Evolutionary conservation across 2,113 vertebrate genomes (phyloP).

Genomic region (Brienomyrus longianalis): DNA sequence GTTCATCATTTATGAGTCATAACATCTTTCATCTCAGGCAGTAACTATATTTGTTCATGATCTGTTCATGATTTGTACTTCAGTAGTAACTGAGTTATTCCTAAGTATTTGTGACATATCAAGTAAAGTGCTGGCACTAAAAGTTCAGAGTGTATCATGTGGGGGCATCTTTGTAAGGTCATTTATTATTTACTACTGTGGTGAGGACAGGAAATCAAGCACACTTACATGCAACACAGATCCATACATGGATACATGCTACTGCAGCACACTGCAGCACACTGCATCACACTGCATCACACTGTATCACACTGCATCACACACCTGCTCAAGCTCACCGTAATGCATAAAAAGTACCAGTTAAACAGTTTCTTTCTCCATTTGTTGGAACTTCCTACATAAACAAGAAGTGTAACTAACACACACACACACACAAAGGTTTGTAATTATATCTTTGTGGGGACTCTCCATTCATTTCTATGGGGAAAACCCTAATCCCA

Average conservation of each 20-base stretch:
- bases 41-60: background rate
- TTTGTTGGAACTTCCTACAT: background rate
- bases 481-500: too few relatives aligned
- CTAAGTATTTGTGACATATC: background rate
- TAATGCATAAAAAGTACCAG: background rate
- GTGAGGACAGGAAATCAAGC: background rate
- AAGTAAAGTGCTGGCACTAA: background rate
- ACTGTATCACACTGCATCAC: background rate
- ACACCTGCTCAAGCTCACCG: background rate
- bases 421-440: constrained; percentile 19
- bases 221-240: background rate
- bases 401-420: background rate
- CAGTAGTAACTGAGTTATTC: background rate
- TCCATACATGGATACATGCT: background rate
- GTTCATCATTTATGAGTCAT: background rate
- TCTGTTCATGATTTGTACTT: background rate
- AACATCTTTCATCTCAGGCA: background rate
- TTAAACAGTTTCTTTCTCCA: background rate
- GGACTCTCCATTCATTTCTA: too few relatives aligned
- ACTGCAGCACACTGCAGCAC: background rate
- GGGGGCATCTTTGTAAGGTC: background rate
- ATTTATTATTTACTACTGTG: background rate
- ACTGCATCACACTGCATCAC: background rate
- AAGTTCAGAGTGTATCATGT: background rate
- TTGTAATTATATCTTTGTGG: too few relatives aligned